These are phyloP conservation scores for Scaptomyza polygonia DNA, from an alignment of 2,888 invertebrate genomes.

Conservation along the genomic window DNA sequence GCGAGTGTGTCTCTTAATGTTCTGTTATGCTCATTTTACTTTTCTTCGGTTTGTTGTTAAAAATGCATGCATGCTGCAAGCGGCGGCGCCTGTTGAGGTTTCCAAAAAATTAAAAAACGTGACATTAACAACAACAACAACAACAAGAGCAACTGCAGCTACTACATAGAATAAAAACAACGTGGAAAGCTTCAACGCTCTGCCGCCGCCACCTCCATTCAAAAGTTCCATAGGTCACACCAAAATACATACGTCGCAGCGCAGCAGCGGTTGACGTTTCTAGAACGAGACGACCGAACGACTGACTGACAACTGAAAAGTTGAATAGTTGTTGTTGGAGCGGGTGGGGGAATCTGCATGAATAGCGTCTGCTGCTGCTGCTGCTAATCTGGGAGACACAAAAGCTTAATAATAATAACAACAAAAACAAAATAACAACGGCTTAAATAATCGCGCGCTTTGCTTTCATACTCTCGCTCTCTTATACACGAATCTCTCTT, in stretches of 20 bases:
- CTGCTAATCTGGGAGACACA: slow-evolving; percentile 35
- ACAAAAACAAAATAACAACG: slow-evolving; percentile 25
- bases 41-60: slow-evolving; percentile 1
- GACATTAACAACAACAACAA: slow-evolving; percentile 20
- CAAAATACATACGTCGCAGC: slow-evolving; percentile 15
- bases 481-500: slow-evolving; percentile 7
- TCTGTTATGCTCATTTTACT: slow-evolving; percentile 8
- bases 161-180: slow-evolving; percentile 45
- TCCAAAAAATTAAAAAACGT: not conserved
- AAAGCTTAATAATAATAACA: slow-evolving; percentile 36
- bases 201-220: slow-evolving; percentile 17
- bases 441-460: slow-evolving; percentile 21
- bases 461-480: slow-evolving; percentile 2
- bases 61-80: slow-evolving; percentile 12
- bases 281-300: slow-evolving; percentile 67
- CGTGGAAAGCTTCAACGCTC: slow-evolving; percentile 7
- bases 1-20: slow-evolving; percentile 21
- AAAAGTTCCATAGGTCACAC: slow-evolving; percentile 74
- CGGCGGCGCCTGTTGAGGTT: not conserved
- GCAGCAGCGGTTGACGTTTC: slow-evolving; percentile 54
- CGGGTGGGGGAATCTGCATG: not conserved
- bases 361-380: slow-evolving; percentile 14
- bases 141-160: slow-evolving; percentile 16
- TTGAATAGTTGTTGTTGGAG: not conserved
- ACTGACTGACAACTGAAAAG: slow-evolving; percentile 52